Base-by-base conservation (phyloP, 2,888 invertebrate species). In the Camptogramma bilineatum region DNA sequence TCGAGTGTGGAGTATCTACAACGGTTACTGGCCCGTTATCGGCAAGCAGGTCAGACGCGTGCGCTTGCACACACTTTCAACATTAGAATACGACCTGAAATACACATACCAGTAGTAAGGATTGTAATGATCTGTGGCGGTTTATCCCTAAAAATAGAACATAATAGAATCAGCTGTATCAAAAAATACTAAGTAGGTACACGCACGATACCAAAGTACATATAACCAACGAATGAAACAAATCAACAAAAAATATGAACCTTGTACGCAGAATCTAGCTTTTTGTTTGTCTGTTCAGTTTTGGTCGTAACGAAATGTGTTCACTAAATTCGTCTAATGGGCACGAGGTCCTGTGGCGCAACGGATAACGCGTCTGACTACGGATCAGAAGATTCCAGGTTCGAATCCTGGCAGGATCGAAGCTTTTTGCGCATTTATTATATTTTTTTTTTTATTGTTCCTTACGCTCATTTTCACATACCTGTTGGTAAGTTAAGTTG, bases 371-470 rank as follows among this genome's bases (percentile, higher is more conserved):
- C 94, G 94, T 94, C 94, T 95, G 94, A 94, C 94, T 94, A 95
- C 94, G 94, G 94, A 95, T 94, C 94, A 94, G 94, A 94, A 94
- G 94, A 94, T 94, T 94, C 94, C 94, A 95, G 94, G 94, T 94
- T 94, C 94, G 94, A 94, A 94, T 94, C 94, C 94, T 94, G 94
- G 94, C 94, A 94, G 90, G 94, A 83, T 85, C 83, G 83, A 61
- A 52, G 39, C 7, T 52, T 62, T 66, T 68, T 71, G 16, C 17
- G 64, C 50, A 18, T 8, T 24, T 59, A 62, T 60, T 65, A 60
- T 42, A 16, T n/a, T 16, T 52, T 62, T 50, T 2, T 34, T 34
- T 1, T 34, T 7, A 13, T n/a, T n/a, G n/a, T n/a, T n/a, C n/a
- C n/a, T n/a, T n/a, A n/a, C n/a, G 31, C 31, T 31, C 2, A 31